Evolutionary conservation across 2,797 vertebrate genomes (phyloP).

Genomic region (Pseudopleuronectes americanus): DNA sequence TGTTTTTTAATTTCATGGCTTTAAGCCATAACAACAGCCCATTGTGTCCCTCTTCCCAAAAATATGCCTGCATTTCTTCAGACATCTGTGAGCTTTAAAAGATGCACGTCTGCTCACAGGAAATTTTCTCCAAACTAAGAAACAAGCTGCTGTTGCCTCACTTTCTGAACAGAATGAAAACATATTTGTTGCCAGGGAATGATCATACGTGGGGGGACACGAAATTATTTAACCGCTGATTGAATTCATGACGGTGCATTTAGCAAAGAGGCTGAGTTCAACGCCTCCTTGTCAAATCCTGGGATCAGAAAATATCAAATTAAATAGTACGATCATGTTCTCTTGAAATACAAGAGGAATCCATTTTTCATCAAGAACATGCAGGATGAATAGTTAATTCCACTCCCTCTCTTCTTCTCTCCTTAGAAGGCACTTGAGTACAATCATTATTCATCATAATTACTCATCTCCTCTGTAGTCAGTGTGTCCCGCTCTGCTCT

Average conservation of each 20-base stretch:
- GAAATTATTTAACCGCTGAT: no score
- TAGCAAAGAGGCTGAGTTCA: no score
- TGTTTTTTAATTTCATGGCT: background rate
- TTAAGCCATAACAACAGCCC: slow-evolving; percentile 15
- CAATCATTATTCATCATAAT: slow-evolving; percentile 50
- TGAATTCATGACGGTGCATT: no score
- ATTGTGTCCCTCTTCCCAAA: slow-evolving; percentile 28
- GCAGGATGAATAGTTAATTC: slow-evolving; percentile 5
- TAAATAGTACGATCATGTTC: background rate
- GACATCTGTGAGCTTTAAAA: slow-evolving; percentile 13
- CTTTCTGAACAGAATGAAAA: slow-evolving; percentile 2
- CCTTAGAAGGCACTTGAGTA: slow-evolving; percentile 34
- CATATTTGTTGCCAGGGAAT: no score
- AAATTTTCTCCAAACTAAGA: slow-evolving; percentile 34
- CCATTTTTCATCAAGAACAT: slow-evolving; percentile 19
- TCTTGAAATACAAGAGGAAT: slow-evolving; percentile 1
- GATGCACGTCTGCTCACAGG: slow-evolving; percentile 22
- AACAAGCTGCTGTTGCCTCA: slow-evolving; percentile 26
- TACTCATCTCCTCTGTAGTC: slow-evolving; percentile 53
- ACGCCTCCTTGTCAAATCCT: background rate
- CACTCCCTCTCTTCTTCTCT: slow-evolving; percentile 9
- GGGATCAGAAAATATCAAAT: background rate
- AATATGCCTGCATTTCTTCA: slow-evolving; percentile 23
- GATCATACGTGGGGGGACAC: no score
- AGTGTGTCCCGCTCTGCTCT: slow-evolving; percentile 35